Percentiles rank a stretch among this genome's conserved stretches.
Conservation (phyloP, 1,140 invertebrate genomes). For the Brachionus rubens region DNA sequence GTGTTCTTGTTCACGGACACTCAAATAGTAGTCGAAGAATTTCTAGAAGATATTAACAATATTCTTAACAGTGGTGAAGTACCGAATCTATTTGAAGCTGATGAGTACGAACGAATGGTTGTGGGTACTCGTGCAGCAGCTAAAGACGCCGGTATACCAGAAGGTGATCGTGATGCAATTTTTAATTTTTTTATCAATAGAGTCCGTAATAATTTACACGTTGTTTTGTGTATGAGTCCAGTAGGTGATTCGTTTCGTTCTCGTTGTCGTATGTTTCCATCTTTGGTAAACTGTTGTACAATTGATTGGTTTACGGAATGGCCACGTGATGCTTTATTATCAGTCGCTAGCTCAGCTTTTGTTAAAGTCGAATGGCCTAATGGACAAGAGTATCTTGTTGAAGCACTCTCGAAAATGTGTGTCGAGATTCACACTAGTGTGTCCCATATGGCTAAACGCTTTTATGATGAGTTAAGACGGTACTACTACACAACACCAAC, state of each 20-base stretch:
- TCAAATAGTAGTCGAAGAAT: constrained; percentile 71
- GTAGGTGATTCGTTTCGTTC: constrained; percentile 74
- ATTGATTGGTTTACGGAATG: constrained; percentile 66
- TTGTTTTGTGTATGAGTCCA: constrained; percentile 61
- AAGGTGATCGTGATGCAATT: constrained; percentile 71
- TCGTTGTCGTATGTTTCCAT: constrained; percentile 62
- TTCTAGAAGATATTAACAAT: constrained; percentile 86
- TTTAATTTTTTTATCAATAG: constrained; percentile 64
- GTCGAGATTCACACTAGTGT: constrained; percentile 69
- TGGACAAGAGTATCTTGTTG: constrained; percentile 21
- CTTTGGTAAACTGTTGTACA: constrained; percentile 62
- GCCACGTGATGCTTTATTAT: constrained; percentile 59
- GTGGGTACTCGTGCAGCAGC: constrained; percentile 68
- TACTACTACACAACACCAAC: constrained; percentile 84
- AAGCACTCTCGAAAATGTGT: constrained; percentile 64
- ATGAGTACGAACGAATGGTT: constrained; percentile 77
- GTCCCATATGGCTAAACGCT: constrained; percentile 69
- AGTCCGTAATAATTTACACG: constrained; percentile 61
- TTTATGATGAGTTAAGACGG: constrained; percentile 75
- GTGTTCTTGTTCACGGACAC: constrained; percentile 62
- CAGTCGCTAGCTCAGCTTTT: constrained; percentile 65
- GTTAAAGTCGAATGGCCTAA: constrained; percentile 50
- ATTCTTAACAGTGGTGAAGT: constrained; percentile 65
- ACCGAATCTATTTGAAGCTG: constrained; percentile 66
- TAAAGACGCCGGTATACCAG: constrained; percentile 68